A percentile compares a stretch with the other conserved stretches of the same genome.
phyloP scores from a whole-genome alignment of 2,113 vertebrate genomes.

The Hiodon tergisus region DNA sequence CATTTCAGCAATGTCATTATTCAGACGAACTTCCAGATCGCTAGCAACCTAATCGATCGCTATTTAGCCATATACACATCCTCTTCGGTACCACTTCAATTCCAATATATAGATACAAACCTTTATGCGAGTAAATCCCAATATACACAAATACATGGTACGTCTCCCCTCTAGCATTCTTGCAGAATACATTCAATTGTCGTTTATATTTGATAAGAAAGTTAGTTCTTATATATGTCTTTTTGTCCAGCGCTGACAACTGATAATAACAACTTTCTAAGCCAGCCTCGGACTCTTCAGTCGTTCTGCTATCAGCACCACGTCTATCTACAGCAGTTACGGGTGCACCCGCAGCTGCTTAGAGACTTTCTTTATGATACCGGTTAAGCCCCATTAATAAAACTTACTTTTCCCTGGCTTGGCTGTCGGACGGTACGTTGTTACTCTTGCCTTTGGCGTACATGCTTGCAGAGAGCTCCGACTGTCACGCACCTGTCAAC shows the following conservation, averaged over 20 bases:
- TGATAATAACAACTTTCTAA: constrained; percentile 38
- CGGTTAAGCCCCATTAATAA: constrained; percentile 57
- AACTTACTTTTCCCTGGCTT: constrained; percentile 96
- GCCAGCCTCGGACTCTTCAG: constrained; percentile 18
- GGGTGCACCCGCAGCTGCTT: constrained; percentile 19
- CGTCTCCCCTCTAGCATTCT: neutral
- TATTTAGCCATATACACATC: too few relatives aligned
- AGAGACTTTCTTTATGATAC: constrained; percentile 43
- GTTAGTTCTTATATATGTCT: neutral
- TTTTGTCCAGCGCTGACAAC: constrained; percentile 28
- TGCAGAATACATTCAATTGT: neutral
- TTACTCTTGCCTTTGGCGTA: constrained; percentile 96
- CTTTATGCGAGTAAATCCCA: too few relatives aligned
- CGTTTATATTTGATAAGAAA: neutral
- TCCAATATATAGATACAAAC: too few relatives aligned
- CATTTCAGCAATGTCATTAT: too few relatives aligned
- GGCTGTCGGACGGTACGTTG: constrained; percentile 91
- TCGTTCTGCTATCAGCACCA: constrained; percentile 17
- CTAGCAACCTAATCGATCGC: too few relatives aligned
- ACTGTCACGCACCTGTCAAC: constrained; percentile 97
- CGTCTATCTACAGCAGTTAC: constrained; percentile 17
- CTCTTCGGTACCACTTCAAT: too few relatives aligned
- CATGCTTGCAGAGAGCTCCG: constrained; percentile 93
- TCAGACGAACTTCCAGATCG: too few relatives aligned
- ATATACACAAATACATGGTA: neutral